Base-by-base conservation (phyloP, 2,888 invertebrate genomes). In the Portevinia maculata region DNA sequence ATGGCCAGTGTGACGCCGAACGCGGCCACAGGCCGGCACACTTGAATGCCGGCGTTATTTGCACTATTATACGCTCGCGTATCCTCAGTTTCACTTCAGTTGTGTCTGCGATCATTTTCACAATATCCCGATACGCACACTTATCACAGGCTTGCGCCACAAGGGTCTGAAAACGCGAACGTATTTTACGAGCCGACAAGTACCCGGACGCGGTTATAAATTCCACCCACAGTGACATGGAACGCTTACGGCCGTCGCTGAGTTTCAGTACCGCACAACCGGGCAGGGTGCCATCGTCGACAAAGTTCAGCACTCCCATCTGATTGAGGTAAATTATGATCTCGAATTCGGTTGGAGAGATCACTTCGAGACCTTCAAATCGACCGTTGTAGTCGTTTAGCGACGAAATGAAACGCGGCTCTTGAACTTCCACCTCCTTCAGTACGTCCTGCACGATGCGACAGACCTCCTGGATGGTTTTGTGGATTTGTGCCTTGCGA, bases 221-320 rank as follows among this genome's bases (percentile, higher is more conserved):
- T 91, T 98, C 98, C 64, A 98, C 98, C 98, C 98, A 98, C 17
- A 98, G 92, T 4, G 98, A 98, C 98, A 98, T 98, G 87, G 98
- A 98, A 67, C 98, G 94, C 90, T 98, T 98, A 85, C 98, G 93
- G 84, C 98, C 98, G 92, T 98, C 98, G 92, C 97, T 97, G 39
- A 98, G 92, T 90, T 98, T 98, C 53, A 98, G 92, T 53, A 98
- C 98, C 34, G 98, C 97, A 91, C 97, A 97, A 19, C 98, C 98
- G 1, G 97, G 97, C 86, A 97, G 91, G 0, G 96, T 96, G 3
- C 98, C 98, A 90, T 98, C 98, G 91, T 99, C 98, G 60, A 98
- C 98, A 89, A 98, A 99, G 91, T 98, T 99, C 87, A 98, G 94
- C n/a, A 99, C 98, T 1, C 98, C 98, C 98, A 98, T 99, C 91